Base-by-base conservation (phyloP, 2,888 invertebrate species). In the Lamellibrachia satsuma region DNA sequence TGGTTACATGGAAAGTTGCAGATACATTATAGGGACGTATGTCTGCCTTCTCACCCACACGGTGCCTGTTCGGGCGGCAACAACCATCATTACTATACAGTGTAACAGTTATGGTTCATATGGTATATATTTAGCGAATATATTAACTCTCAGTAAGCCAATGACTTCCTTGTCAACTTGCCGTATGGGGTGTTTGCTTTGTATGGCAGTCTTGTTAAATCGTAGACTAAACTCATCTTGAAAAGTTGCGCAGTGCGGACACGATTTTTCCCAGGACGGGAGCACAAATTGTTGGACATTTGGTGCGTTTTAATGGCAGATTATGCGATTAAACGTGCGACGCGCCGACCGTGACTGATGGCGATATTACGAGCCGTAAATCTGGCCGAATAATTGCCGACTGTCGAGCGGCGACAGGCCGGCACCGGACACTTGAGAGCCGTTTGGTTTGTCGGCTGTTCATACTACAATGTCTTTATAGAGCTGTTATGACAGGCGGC, bases 261-360 rank as follows among this genome's bases (percentile, higher is more conserved):
- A 15, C 57, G 15, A 22, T 22, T 15, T 75, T 75, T n/a, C 75
- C 75, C 15, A 22, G 11, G 22, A 75, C 75, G 75, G n/a, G 75
- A 75, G 75, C 75, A 22, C 75, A 75, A 75, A 75, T 75, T 75
- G 75, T 75, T 75, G 75, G 75, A 75, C 75, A 75, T 75, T 75
- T 75, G 75, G 75, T 4, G 75, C 75, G 15, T 75, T 75, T 75
- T 75, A 75, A 75, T 75, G 75, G 75, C 75, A 75, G 75, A 75
- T 75, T 75, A 75, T 75, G 75, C 75, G 75, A 75, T 75, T 75
- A 75, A 75, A 75, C 75, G 75, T 75, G 75, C 75, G 75, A 22
- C 75, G 22, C 75, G 75, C 75, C 75, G 75, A 75, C 75, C 75
- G 75, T 75, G 75, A 75, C 75, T 75, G 75, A 75, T 75, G 75